phyloP scores from a whole-genome alignment of 2,888 invertebrate genomes.

The Leucophenga maculata region DNA sequence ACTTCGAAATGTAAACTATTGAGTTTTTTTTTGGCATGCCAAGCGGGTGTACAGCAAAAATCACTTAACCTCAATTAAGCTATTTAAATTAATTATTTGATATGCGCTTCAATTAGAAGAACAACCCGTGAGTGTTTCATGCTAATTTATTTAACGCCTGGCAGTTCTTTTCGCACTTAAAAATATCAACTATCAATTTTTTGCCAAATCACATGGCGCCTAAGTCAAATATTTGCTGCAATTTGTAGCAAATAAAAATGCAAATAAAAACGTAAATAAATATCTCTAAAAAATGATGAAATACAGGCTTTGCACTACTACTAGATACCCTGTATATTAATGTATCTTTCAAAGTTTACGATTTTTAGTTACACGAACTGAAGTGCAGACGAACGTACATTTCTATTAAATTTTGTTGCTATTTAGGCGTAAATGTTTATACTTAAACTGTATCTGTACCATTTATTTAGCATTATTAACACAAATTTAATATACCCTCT shows the following conservation, averaged over 20 bases:
- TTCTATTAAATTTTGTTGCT: no score
- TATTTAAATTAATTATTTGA: slow-evolving; percentile 62
- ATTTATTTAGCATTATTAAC: no score
- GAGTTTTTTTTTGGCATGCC: slow-evolving; percentile 3
- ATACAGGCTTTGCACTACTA: not conserved
- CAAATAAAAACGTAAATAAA: slow-evolving; percentile 4
- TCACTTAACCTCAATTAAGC: slow-evolving; percentile 62
- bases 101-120: slow-evolving; percentile 46
- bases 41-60: slow-evolving; percentile 53
- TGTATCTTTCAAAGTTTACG: no score
- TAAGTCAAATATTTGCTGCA: slow-evolving; percentile 10
- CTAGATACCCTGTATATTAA: no score
- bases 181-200: not conserved
- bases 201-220: slow-evolving; percentile 4
- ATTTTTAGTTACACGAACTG: no score
- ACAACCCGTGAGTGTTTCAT: slow-evolving; percentile 35
- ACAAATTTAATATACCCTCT: no score
- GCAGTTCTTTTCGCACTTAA: not conserved
- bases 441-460: no score
- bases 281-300: not conserved
- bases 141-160: not conserved
- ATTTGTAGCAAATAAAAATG: slow-evolving; percentile 12
- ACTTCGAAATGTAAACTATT: not conserved
- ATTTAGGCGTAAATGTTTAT: no score
- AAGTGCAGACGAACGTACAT: no score